These are phyloP conservation scores for Heterodera filipjevi DNA, from an alignment of 2,888 invertebrate species.

Conservation along the genomic window DNA sequence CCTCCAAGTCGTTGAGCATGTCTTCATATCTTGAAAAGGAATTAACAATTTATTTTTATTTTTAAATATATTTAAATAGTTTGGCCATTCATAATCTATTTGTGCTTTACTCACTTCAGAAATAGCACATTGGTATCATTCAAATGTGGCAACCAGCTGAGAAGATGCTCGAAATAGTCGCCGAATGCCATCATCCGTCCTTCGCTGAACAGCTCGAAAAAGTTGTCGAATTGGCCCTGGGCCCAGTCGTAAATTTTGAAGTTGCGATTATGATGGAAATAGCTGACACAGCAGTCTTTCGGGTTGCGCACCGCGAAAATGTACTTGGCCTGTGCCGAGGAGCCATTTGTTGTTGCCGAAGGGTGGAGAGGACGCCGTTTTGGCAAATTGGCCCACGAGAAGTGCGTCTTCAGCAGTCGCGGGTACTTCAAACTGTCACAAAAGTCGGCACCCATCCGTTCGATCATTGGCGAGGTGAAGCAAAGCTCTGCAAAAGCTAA, in stretches of 20 bases:
- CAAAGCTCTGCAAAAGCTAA: slow-evolving; percentile 54
- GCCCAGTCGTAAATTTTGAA: slow-evolving; percentile 63
- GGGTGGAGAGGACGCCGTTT: slow-evolving; percentile 27
- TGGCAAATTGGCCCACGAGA: slow-evolving; percentile 57
- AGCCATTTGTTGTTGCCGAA: not conserved
- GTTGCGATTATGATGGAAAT: slow-evolving; percentile 55
- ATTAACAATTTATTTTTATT: no score
- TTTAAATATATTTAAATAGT: no score
- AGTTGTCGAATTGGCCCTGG: slow-evolving; percentile 57
- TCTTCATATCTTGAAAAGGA: slow-evolving; percentile 58
- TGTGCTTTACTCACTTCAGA: slow-evolving; percentile 36
- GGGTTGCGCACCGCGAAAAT: slow-evolving; percentile 63
- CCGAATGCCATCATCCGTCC: slow-evolving; percentile 55
- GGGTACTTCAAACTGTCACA: slow-evolving; percentile 54
- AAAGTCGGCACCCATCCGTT: slow-evolving; percentile 60
- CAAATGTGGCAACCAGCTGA: slow-evolving; percentile 53
- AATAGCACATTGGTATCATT: slow-evolving; percentile 58
- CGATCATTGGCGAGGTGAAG: slow-evolving; percentile 62
- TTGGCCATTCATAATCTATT: no score
- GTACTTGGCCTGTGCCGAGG: slow-evolving; percentile 57
- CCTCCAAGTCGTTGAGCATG: slow-evolving; percentile 54
- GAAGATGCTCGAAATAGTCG: slow-evolving; percentile 61
- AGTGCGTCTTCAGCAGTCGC: slow-evolving; percentile 62
- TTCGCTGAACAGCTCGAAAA: slow-evolving; percentile 57
- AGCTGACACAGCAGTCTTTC: slow-evolving; percentile 59